Evolutionary conservation across 2,888 invertebrate species (phyloP), one percentile per base, ranked within the genome.

Genomic region (Pinctada fucata): DNA sequence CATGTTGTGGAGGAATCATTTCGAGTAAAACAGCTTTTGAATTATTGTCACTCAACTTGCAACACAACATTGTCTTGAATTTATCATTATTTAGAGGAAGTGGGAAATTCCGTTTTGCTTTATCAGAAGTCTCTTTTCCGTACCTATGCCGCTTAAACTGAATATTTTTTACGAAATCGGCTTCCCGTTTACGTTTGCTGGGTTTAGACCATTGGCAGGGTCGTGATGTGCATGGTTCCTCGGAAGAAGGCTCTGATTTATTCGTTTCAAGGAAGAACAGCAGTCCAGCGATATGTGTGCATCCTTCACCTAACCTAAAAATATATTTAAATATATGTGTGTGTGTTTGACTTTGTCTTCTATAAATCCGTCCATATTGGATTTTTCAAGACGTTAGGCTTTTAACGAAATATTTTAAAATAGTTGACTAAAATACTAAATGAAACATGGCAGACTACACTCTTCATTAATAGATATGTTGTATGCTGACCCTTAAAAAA

Each of bases 221-320:
- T 47, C 71, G 67, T 50, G 79, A 71, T 3, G 79, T 75, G 52
- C 75, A 79, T 48, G 79, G 58, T n/a, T 31, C 50, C 13, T 75
- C 16, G 5, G 6, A 45, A 3, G 16, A 3, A 8, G 58, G 58
- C 6, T 52, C 10, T 5, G 58, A 10, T 52, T 8, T 52, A 8
- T 52, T 52, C 58, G 58, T 52, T 67, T 79, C 79, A n/a, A 79
- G 48, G 3, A 66, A 3, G 48, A 79, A 79, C 10, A 75, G 58
- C 13, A 75, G 63, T 31, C 79, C 79, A 63, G 79, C 64, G 8
- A 79, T 58, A 58, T 79, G 79, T 10, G 79, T 75, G 16, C 75
- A 79, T 4, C 71, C 79, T 52, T 79, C 79, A 3, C 79, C 79
- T 31, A 75, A 31, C 2, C 79, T 79, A 47, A 47, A 77, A n/a